Base-by-base conservation (phyloP, 2,113 vertebrate genomes). In the Halcyon malimbica region DNA sequence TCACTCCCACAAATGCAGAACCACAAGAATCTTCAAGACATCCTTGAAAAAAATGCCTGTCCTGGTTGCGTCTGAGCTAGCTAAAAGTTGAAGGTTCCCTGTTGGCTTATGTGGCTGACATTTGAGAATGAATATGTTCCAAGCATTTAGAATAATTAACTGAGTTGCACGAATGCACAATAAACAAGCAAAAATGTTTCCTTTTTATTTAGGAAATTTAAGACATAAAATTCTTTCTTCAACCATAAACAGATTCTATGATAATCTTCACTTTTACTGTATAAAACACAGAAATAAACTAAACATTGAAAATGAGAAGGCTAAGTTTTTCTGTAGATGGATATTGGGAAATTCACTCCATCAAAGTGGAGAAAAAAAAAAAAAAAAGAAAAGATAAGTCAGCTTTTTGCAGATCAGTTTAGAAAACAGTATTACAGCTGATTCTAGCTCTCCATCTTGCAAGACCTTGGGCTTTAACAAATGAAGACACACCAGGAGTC, bases 401-500 rank as follows among this genome's bases (percentile, higher is more conserved):
- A 59, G 2, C 1, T 46, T 73, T 92, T 70, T 70, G 24, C 13
- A 54, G 9, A 12, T 59, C 14, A 26, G 6, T 37, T 46, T 41
- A 16, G 35, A 48, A 74, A 57, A 48, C 2, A 19, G 2, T 13
- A 9, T 39, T 60, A 16, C 5, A 28, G 5, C 15, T 53, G 11
- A 3, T 71, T 90, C 17, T 33, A 33, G 3, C 13, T 35, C 7
- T 62, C 39, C 2, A 0, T 46, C 57, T n/a, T 53, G 17, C 5
- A 54, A 25, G 13, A 67, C 12, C 8, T 2, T 7, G 33, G 14
- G 6, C 9, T 44, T 77, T 31, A 41, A 35, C 4, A 11, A 81
- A 37, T 41, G 15, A 50, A 64, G 12, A 31, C 2, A 29, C 2
- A 4, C 5, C 3, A 4, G 5, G 2, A 2, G 1, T 54, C 6